A percentile compares a stretch with the other conserved stretches of the same genome.
Conservation (phyloP, 2,888 invertebrate species). For the Folsomia candida region DNA sequence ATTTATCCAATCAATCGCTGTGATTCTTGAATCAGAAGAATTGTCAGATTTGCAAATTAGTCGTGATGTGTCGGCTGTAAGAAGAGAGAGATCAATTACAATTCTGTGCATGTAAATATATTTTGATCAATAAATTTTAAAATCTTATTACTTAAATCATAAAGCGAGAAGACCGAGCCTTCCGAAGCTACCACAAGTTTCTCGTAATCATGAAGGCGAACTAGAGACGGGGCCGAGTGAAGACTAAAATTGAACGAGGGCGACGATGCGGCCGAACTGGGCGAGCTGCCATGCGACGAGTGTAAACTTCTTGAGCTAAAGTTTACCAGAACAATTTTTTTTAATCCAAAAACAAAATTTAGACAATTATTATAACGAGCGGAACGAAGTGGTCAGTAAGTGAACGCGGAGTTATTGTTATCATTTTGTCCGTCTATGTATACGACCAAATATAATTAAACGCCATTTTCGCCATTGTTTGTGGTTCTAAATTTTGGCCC, state of each 20-base stretch:
- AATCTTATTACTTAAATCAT: conserved; percentile 28
- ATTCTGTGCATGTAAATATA: too few relatives aligned
- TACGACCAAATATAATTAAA: too few relatives aligned
- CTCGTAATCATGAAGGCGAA: conserved; percentile 45
- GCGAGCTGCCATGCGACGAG: conserved; percentile 33
- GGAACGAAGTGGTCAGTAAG: too few relatives aligned
- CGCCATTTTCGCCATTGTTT: too few relatives aligned
- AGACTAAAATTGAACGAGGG: conserved; percentile 40
- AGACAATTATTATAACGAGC: too few relatives aligned
- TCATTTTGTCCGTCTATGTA: too few relatives aligned
- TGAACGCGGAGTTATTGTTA: too few relatives aligned
- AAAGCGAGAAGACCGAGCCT: conserved; percentile 40
- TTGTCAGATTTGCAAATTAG: conserved; percentile 47
- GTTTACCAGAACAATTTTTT: too few relatives aligned
- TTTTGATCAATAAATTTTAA: background rate
- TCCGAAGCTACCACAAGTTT: conserved; percentile 43
- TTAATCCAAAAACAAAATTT: too few relatives aligned
- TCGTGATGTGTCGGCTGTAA: conserved; percentile 37
- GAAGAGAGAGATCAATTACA: too few relatives aligned
- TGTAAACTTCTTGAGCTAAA: conserved; percentile 41
- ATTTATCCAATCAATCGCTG: conserved; percentile 81
- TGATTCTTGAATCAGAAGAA: conserved; percentile 63
- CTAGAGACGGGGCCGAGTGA: conserved; percentile 41
- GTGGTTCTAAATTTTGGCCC: too few relatives aligned
- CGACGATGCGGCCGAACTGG: conserved; percentile 36